A percentile compares a stretch with the other conserved stretches of the same genome.
Conservation (phyloP, 2,113 vertebrate species). For the Pyrgilauda ruficollis region DNA sequence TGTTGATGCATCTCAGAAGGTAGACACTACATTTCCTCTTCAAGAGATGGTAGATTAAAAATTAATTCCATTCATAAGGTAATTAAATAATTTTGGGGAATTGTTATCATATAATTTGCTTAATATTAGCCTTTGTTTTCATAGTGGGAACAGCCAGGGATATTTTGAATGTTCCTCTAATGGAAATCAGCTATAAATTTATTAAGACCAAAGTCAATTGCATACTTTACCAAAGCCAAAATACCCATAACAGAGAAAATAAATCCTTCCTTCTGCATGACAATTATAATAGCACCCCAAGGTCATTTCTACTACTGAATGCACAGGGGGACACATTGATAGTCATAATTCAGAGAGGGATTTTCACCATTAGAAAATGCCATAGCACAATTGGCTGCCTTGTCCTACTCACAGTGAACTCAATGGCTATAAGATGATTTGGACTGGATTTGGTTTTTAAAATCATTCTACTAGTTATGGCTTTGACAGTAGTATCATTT, state of each 20-base stretch:
- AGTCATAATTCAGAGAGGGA: not conserved
- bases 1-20: not conserved
- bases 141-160: not conserved
- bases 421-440: not conserved
- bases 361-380: not conserved
- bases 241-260: not conserved
- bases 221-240: not conserved
- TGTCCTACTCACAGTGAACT: not conserved
- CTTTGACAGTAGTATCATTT: not conserved
- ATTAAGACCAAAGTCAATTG: not conserved
- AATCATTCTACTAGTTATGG: not conserved
- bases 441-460: not conserved
- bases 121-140: not conserved
- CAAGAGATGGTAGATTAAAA: not conserved
- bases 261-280: not conserved
- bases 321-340: not conserved
- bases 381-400: not conserved
- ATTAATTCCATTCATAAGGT: not conserved
- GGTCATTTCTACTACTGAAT: not conserved
- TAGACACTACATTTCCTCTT: not conserved
- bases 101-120: not conserved
- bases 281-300: not conserved
- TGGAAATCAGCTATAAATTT: not conserved
- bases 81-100: not conserved
- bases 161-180: not conserved